Evolutionary conservation across 2,113 vertebrate species (phyloP).

Genomic region (human): DNA sequence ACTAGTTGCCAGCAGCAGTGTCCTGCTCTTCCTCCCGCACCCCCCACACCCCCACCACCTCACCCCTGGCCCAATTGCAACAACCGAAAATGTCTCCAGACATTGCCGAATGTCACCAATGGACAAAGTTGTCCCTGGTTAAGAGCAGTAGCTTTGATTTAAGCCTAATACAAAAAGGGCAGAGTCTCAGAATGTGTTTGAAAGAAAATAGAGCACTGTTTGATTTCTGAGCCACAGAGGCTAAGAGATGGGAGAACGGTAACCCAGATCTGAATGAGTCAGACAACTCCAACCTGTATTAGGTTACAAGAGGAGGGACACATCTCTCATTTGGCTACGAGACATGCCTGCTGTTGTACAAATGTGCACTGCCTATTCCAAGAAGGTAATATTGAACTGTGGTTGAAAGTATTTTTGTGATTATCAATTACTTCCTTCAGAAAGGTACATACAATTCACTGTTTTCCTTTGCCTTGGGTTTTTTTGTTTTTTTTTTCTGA

Average conservation of each 20-base stretch:
- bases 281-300: background rate
- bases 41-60: too few species aligned
- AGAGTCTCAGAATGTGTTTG: background rate
- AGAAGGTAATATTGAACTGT: background rate
- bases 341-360: background rate
- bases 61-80: background rate
- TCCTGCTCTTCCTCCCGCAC: background rate
- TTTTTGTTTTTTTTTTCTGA: too few species aligned
- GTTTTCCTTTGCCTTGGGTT: background rate
- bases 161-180: background rate
- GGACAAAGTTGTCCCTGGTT: background rate
- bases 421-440: background rate
- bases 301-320: background rate
- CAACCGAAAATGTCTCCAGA: background rate
- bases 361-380: background rate
- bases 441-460: background rate
- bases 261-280: background rate
- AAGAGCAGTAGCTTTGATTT: background rate
- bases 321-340: background rate
- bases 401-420: background rate
- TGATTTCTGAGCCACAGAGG: conserved; percentile 18
- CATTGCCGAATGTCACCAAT: background rate
- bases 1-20: background rate
- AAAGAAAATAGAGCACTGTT: background rate
- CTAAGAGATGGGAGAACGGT: background rate